Base-by-base conservation (phyloP, 1,140 invertebrate genomes). In the Lordiphosa stackelbergi region DNA sequence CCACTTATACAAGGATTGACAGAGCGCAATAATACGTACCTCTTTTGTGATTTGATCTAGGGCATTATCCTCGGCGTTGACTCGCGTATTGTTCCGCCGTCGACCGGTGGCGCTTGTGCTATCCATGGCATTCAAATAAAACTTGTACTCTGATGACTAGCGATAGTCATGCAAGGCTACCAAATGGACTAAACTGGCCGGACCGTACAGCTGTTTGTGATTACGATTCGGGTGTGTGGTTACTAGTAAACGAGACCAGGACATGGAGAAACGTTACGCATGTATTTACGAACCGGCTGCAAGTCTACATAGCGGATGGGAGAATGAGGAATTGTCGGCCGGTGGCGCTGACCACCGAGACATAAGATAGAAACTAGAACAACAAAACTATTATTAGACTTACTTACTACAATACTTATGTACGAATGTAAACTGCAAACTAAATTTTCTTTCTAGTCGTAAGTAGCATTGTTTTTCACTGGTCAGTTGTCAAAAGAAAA, bases 11-110 rank as follows among this genome's bases (percentile, higher is more conserved):
- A 31, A 31, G 5, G 7, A 31, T 8, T 31, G 1, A 7, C 7
- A 31, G 28, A 8, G 28, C 28, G 7, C 28, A 31, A 31, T 31
- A 31, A 31, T 40, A 40, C 47, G 12, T 70, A 95, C 95, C 93
- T 96, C 95, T 90, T 94, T 95, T 49, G 94, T 94, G 81, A 96
- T 96, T 89, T 95, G 93, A 90, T 96, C 94, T 49, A 96, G 90
- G 36, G 95, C 95, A 86, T 95, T 94, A 88, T 96, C 95, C 88
- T 96, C 95, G 31, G 93, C 93, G 73, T 93, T 93, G 73, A 94
- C 93, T 81, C 93, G 93, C 45, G 92, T 91, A 64, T 91, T 91
- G 60, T 91, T 90, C 61, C 94, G 90, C 73, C 93, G 90, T 75
- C 94, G 90, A 84, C 93, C 93, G 66, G 91, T 91, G 69, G 92